Evolutionary conservation across 2,888 invertebrate genomes (phyloP), one percentile per base, ranked within the genome.

Genomic region (Philereme transversata): DNA sequence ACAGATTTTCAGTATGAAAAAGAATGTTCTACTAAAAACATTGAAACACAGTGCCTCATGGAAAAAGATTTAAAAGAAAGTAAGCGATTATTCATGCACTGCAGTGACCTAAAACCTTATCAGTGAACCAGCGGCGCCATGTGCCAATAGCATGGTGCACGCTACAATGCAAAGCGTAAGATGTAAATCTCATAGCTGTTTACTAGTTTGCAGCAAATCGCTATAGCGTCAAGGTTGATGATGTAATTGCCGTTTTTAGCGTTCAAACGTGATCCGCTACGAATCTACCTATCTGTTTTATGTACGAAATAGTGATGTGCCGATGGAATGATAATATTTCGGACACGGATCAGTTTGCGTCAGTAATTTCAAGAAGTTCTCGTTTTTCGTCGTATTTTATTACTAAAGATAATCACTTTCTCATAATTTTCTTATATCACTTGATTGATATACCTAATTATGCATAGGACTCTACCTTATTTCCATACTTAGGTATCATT

Each of bases 211-310:
- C 73, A 72, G 78, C 77, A 81, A 80, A 82, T 78, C 79, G 79
- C 75, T 81, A 56, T 48, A 58, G 71, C 70, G 77, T 72, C 90
- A 88, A 91, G 91, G 91, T 80, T 87, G 85, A 78, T 92, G 91
- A 92, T 88, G 91, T 91, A 91, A 92, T 89, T 86, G 84, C 88
- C 82, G 78, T 69, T 84, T 91, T 90, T 90, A 90, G 87, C 87
- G 75, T 74, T 76, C 73, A 79, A 85, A 84, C 84, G 82, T 75
- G 78, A 82, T 73, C 75, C 74, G 80, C 76, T 76, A 73, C 72
- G 75, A 78, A 72, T 74, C 68, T 58, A 65, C 40, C 47, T 59
- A 68, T 64, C 51, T 62, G 58, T 61, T 60, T 62, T 60, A 60
- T 58, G 52, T 51, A 55, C 52, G 57, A 51, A 41, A 11, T 40